Conservation (phyloP, 2,113 vertebrate genomes). For the Copsychus sechellarum region DNA sequence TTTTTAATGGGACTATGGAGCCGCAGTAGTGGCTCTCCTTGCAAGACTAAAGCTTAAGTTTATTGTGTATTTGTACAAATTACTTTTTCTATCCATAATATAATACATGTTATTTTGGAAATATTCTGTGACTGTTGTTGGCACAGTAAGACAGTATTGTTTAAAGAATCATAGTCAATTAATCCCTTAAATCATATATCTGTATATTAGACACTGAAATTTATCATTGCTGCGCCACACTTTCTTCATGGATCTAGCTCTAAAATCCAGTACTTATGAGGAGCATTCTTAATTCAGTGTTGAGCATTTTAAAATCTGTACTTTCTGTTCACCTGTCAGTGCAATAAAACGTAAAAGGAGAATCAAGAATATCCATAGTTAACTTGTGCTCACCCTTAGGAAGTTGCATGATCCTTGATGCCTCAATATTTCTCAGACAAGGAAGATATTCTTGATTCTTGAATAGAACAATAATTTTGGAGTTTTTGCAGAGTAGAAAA, state of each 20-base stretch:
- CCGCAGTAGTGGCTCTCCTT: not conserved
- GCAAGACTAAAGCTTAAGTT: not conserved
- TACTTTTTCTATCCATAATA: not conserved
- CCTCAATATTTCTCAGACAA: constrained; percentile 29
- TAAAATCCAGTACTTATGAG: not conserved
- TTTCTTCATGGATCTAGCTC: not conserved
- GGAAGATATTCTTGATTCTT: constrained; percentile 21
- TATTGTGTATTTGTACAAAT: not conserved
- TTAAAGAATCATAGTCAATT: not conserved
- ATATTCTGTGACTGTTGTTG: not conserved
- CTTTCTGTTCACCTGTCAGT: not conserved
- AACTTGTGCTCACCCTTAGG: not conserved
- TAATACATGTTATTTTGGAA: not conserved
- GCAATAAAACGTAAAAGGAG: constrained; percentile 26
- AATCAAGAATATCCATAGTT: not conserved
- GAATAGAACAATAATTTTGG: not conserved
- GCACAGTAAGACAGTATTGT: not conserved
- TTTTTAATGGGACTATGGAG: not conserved
- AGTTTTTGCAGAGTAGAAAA: constrained; percentile 54
- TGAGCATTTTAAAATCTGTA: not conserved
- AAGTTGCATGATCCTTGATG: not conserved
- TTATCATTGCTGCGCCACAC: not conserved
- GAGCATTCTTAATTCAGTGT: not conserved
- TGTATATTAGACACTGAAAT: not conserved
- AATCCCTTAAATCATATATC: not conserved